phyloP scores from a whole-genome alignment of 2,797 vertebrate genomes.

The Myotis vivesi region DNA sequence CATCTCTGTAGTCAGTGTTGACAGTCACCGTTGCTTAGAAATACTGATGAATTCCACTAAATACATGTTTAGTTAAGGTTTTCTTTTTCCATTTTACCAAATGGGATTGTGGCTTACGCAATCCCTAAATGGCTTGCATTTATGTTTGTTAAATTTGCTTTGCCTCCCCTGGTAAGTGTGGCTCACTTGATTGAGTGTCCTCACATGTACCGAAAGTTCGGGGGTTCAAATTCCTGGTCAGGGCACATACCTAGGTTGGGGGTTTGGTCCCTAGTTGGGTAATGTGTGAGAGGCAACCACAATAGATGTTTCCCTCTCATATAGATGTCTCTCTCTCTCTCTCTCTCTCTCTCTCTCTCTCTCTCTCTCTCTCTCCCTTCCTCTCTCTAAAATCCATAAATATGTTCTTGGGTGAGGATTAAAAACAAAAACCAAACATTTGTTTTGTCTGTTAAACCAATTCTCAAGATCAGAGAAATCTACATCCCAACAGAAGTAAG shows the following conservation, averaged over 20 bases:
- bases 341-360: not conserved
- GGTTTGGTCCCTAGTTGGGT: not conserved
- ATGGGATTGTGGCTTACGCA: not conserved
- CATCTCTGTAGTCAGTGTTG: not conserved
- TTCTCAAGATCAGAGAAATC: not conserved
- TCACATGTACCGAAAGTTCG: not conserved
- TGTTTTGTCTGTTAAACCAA: not conserved
- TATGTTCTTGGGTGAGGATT: not conserved
- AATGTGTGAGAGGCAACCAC: not conserved
- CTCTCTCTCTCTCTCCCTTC: not conserved
- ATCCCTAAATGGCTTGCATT: not conserved
- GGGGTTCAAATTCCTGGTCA: not conserved
- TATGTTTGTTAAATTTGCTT: conserved; percentile 18
- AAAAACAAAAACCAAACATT: not conserved
- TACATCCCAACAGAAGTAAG: not conserved
- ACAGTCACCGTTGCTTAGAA: not conserved
- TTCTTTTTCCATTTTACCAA: conserved; percentile 12
- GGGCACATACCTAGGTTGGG: not conserved
- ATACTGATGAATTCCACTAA: not conserved
- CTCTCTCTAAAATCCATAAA: not conserved
- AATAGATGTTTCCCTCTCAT: not conserved
- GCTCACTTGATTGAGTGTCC: not conserved
- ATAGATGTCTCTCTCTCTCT: not conserved
- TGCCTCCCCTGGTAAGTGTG: not conserved
- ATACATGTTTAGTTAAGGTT: not conserved